Evolutionary conservation across 2,888 invertebrate species (phyloP).

Genomic region (Cosmia pyralina): DNA sequence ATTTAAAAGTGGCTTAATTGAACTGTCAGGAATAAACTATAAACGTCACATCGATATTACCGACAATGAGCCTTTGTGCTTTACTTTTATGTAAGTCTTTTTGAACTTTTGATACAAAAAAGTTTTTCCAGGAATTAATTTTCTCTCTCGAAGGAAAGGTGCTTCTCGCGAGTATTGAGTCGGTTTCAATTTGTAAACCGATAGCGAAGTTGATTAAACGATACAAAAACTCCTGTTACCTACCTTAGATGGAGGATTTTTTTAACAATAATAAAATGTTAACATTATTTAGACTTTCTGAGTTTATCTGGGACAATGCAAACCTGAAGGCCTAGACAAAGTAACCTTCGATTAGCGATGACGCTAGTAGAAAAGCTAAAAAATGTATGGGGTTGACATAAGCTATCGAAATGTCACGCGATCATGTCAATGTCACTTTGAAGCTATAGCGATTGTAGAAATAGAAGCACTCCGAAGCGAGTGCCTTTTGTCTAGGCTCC

Average conservation of each 20-base stretch:
- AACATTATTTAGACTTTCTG: neutral
- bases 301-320: too few relatives aligned
- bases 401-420: too few relatives aligned
- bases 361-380: too few relatives aligned
- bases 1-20: conserved; percentile 20
- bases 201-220: neutral
- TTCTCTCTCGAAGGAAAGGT: neutral
- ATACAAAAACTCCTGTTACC: neutral
- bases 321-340: too few relatives aligned
- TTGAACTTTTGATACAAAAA: conserved; percentile 3
- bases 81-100: conserved; percentile 4
- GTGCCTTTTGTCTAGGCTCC: too few relatives aligned
- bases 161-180: neutral
- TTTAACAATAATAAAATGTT: neutral
- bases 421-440: too few relatives aligned
- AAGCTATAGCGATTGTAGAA: too few relatives aligned
- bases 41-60: neutral
- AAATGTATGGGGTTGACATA: too few relatives aligned
- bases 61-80: neutral
- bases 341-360: too few relatives aligned
- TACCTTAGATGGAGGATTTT: neutral
- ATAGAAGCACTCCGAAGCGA: too few relatives aligned
- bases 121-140: conserved; percentile 5
- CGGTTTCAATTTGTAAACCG: neutral
- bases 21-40: conserved; percentile 13